Evolutionary conservation across 1,140 invertebrate genomes (phyloP), one percentile per base, ranked within the genome.

Genomic region (Pemphigus obesinymphae): DNA sequence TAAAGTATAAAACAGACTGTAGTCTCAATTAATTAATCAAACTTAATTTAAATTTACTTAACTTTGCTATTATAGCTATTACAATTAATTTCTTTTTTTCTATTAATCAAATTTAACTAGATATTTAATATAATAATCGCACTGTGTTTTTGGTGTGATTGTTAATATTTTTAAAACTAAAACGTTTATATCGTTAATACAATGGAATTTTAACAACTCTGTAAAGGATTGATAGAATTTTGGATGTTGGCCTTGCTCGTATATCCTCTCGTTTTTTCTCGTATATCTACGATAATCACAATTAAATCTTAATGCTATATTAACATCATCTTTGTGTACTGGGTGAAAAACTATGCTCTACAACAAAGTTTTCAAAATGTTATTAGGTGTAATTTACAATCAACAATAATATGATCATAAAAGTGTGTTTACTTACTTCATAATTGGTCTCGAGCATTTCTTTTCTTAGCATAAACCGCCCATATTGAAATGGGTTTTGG

Each of bases 111-210:
- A 50, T 34, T 31, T 45, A 48, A 73, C 70, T 31, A 73, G 3
- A 73, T 73, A 73, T 17, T 48, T 6, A 31, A 73, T 50, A 31
- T 73, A 73, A 3, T 73, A 73, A 34, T 73, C 43, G n/a, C 70
- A 50, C n/a, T 73, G 70, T 11, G 70, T 50, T 31, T 73, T 48
- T 73, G 70, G 70, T n/a, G 3, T 10, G 0, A 20, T 31, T n/a
- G 43, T 50, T 26, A 73, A 34, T 34, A 73, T 48, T 31, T 50
- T 73, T 50, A 73, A n/a, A 50, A 73, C 45, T 34, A 73, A 31
- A 10, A 73, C 43, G 20, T 17, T 50, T n/a, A 73, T 20, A 8
- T 73, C 26, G n/a, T 6, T n/a, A 20, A 50, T 31, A 11, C 8
- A 4, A 73, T 31, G 8, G 5, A 2, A n/a, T 1, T 13, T 20